Evolutionary conservation across 2,888 invertebrate species (phyloP).

Genomic region (Drosophila algonquin): DNA sequence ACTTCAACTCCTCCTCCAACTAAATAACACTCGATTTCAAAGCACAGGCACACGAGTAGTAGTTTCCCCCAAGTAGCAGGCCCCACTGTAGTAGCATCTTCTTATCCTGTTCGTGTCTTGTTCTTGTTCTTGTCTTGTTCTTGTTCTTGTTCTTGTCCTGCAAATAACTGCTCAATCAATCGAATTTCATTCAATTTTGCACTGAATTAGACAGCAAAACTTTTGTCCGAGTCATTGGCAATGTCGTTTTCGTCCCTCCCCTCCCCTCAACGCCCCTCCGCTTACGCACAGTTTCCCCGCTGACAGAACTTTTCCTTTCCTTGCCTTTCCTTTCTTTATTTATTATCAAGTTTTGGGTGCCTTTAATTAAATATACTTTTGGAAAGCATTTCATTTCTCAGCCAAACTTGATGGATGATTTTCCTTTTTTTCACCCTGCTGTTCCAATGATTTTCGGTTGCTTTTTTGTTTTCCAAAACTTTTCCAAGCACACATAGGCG

Average conservation of each 20-base stretch:
- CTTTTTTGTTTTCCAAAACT: slow-evolving; percentile 6
- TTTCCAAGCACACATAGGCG: slow-evolving; percentile 15
- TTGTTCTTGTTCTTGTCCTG: too few species aligned
- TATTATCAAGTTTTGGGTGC: slow-evolving; percentile 65
- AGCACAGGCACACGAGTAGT: background rate
- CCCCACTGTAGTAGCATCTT: slow-evolving; percentile 1
- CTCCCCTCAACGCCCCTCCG: background rate
- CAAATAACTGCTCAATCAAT: slow-evolving; percentile 38
- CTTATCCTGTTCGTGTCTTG: background rate
- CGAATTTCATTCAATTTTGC: slow-evolving; percentile 60
- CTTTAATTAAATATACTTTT: slow-evolving; percentile 68
- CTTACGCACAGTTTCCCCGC: too few species aligned
- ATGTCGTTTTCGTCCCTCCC: slow-evolving; percentile 1
- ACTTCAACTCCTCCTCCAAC: background rate
- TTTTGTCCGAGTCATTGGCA: slow-evolving; percentile 24
- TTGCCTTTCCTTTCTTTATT: slow-evolving; percentile 53
- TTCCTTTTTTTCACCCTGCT: slow-evolving; percentile 37
- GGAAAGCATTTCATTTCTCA: slow-evolving; percentile 45
- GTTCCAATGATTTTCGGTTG: slow-evolving; percentile 16
- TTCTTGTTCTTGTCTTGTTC: too few species aligned
- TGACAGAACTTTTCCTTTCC: background rate
- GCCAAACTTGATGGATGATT: slow-evolving; percentile 66
- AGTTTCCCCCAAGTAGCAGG: slow-evolving; percentile 1
- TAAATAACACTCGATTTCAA: background rate
- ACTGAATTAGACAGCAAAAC: slow-evolving; percentile 57